A percentile compares a stretch with the other conserved stretches of the same genome.
Conservation (phyloP, 2,888 invertebrate genomes). For the Liposcelis brunnea region DNA sequence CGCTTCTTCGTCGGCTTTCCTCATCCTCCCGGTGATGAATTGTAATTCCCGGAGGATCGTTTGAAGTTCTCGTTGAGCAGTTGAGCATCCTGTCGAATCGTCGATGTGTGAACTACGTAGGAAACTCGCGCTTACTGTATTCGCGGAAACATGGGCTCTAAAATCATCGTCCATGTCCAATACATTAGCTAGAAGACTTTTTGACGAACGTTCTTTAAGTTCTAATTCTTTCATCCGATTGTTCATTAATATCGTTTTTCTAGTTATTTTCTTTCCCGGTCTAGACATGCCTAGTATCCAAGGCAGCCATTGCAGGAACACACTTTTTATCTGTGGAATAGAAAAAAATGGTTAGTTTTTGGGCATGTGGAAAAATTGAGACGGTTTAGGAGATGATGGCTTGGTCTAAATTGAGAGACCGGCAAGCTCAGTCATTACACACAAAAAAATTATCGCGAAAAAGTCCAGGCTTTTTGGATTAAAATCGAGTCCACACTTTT, state of each 20-base stretch:
- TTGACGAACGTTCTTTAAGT: slow-evolving; percentile 83
- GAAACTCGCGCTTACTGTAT: slow-evolving; percentile 29
- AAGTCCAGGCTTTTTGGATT: too few relatives aligned
- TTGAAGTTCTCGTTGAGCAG: slow-evolving; percentile 63
- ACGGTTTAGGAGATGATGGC: slow-evolving; percentile 5
- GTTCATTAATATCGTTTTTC: slow-evolving; percentile 77
- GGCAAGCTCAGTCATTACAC: not conserved
- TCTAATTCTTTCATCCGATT: slow-evolving; percentile 86
- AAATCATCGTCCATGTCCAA: slow-evolving; percentile 93
- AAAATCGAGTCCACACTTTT: too few relatives aligned
- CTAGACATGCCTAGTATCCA: slow-evolving; percentile 92
- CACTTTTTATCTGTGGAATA: slow-evolving; percentile 62
- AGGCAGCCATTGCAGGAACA: slow-evolving; percentile 95
- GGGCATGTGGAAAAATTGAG: slow-evolving; percentile 4
- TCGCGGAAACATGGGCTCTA: slow-evolving; percentile 41
- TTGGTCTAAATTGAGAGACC: slow-evolving; percentile 1
- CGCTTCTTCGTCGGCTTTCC: slow-evolving; percentile 83
- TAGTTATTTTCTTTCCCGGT: slow-evolving; percentile 85
- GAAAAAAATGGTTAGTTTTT: slow-evolving; percentile 2
- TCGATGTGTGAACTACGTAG: slow-evolving; percentile 58
- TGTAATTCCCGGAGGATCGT: slow-evolving; percentile 83
- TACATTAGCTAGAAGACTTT: slow-evolving; percentile 85
- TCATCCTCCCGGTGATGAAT: slow-evolving; percentile 87
- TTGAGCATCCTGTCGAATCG: slow-evolving; percentile 33
- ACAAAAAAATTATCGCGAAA: too few relatives aligned